Percentiles rank a stretch among this genome's conserved stretches.
phyloP scores from a whole-genome alignment of 92 coral and sea anemone species.

The Zoanthus gigantus region DNA sequence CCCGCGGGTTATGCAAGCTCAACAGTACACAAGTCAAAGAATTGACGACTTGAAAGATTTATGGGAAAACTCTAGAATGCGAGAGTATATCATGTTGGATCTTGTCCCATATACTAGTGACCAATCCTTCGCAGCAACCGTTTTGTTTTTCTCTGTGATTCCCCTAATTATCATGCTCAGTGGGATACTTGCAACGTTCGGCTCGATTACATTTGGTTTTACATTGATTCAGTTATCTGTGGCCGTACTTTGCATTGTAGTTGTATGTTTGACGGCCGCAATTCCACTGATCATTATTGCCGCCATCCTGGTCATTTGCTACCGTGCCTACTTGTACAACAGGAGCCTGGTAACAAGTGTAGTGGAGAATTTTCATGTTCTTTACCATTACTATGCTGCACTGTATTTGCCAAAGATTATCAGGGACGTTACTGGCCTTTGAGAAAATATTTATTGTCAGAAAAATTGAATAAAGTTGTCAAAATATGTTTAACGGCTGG shows the following conservation, averaged over 20 bases:
- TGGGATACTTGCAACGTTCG: background rate
- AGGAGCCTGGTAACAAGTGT: slow-evolving; percentile 41
- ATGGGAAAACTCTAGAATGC: slow-evolving; percentile 29
- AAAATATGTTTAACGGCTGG: too few species aligned
- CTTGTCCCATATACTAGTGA: slow-evolving; percentile 20
- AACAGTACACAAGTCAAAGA: slow-evolving; percentile 25
- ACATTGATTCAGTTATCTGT: slow-evolving; percentile 23
- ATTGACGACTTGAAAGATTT: background rate
- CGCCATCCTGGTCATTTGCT: slow-evolving; percentile 17
- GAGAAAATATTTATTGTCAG: background rate
- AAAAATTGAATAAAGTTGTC: too few species aligned
- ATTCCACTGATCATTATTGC: slow-evolving; percentile 29
- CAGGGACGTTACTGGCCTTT: slow-evolving; percentile 41
- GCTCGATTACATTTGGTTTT: slow-evolving; percentile 17
- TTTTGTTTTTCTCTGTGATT: background rate
- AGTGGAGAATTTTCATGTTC: slow-evolving; percentile 26
- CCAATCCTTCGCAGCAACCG: slow-evolving; percentile 22
- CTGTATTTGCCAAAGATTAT: slow-evolving; percentile 35
- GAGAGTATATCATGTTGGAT: slow-evolving; percentile 20
- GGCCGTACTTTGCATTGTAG: slow-evolving; percentile 20
- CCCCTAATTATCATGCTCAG: slow-evolving; percentile 8
- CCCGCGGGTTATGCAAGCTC: slow-evolving; percentile 13
- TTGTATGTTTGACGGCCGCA: slow-evolving; percentile 13
- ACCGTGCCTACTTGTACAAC: slow-evolving; percentile 40
- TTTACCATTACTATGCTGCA: slow-evolving; percentile 40